A percentile compares a stretch with the other conserved stretches of the same genome.
These are phyloP conservation scores for Drosophila vallismaia DNA, from an alignment of 2,888 invertebrate species.

Conservation along the genomic window DNA sequence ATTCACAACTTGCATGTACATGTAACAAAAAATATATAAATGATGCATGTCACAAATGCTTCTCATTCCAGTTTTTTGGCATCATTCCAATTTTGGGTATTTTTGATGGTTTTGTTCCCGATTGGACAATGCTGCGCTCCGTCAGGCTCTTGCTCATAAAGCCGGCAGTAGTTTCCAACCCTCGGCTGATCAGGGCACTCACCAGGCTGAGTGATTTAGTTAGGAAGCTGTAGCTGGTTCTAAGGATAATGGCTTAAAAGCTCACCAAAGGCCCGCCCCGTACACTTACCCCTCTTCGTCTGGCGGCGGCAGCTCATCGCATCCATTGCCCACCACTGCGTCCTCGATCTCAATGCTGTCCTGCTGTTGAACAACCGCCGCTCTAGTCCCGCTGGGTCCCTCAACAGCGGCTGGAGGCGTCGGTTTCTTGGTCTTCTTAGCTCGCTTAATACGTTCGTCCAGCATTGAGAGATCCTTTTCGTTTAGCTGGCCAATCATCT, in stretches of 20 bases:
- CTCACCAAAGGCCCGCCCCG: background rate
- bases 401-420: conserved; percentile 79
- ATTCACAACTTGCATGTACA: background rate
- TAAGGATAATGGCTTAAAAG: background rate
- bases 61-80: background rate
- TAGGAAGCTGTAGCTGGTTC: conserved; percentile 2
- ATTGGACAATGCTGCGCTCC: too few relatives aligned
- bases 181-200: conserved; percentile 19
- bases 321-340: conserved; percentile 81
- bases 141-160: background rate
- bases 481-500: conserved; percentile 95
- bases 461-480: conserved; percentile 97
- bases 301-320: conserved; percentile 81
- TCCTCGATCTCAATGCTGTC: conserved; percentile 84
- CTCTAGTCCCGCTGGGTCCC: conserved; percentile 76
- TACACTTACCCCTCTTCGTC: conserved; percentile 78
- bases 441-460: conserved; percentile 97
- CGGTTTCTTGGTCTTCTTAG: conserved; percentile 88
- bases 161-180: conserved; percentile 26
- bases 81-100: background rate
- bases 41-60: background rate
- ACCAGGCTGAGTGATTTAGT: background rate
- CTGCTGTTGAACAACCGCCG: conserved; percentile 67
- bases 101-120: conserved; percentile 1
- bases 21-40: conserved; percentile 9